A percentile compares a stretch with the other conserved stretches of the same genome.
Conservation (phyloP, 2,888 invertebrate species). For the Erebia epiphron region DNA sequence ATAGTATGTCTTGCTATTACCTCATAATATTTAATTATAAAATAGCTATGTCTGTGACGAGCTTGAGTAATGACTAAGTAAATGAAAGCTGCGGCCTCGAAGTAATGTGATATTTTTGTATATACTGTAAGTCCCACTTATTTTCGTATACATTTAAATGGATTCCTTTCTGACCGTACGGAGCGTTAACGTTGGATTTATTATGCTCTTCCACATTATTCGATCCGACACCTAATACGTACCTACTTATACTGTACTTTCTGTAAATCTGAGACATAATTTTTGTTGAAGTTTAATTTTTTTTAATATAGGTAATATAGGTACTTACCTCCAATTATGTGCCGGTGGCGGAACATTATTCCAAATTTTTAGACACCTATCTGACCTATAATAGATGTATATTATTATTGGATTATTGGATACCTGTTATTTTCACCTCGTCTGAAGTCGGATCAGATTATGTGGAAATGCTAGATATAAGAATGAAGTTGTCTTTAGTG, state of each 20-base stretch:
- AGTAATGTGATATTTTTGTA: slow-evolving; percentile 84
- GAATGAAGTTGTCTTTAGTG: slow-evolving; percentile 50
- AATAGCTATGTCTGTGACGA: slow-evolving; percentile 7
- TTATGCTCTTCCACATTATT: slow-evolving; percentile 2
- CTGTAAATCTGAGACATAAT: too few relatives aligned
- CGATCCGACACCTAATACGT: neutral
- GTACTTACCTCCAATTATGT: too few relatives aligned
- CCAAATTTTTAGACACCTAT: too few relatives aligned
- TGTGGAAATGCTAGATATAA: slow-evolving; percentile 32
- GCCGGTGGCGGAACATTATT: too few relatives aligned
- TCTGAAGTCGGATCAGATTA: neutral
- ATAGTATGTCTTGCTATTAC: neutral
- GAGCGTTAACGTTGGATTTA: slow-evolving; percentile 66
- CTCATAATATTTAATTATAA: neutral
- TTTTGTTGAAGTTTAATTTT: too few relatives aligned
- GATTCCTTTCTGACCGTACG: slow-evolving; percentile 76
- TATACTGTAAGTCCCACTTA: slow-evolving; percentile 82
- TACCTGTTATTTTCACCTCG: neutral
- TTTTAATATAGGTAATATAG: too few relatives aligned
- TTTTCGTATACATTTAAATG: slow-evolving; percentile 83
- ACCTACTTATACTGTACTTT: neutral
- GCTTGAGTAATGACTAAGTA: slow-evolving; percentile 70
- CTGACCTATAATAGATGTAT: too few relatives aligned
- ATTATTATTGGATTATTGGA: too few relatives aligned
- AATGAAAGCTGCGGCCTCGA: slow-evolving; percentile 83